Conservation (phyloP, 1,140 invertebrate species). For the Solen grandis region DNA sequence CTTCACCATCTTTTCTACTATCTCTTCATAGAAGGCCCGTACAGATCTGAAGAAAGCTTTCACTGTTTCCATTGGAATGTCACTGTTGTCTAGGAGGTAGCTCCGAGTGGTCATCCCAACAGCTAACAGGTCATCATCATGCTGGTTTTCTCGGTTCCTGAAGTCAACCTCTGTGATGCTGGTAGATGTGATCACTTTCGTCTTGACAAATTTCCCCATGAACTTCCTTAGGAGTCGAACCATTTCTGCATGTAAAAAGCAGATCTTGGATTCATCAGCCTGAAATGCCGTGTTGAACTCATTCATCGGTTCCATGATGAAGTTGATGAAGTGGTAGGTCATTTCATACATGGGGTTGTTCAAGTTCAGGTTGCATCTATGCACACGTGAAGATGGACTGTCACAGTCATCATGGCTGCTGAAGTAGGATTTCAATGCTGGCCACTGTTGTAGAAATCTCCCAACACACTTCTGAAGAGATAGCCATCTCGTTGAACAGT, state of each 20-base stretch:
- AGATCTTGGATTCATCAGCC: conserved; percentile 21
- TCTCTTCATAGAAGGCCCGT: too few relatives aligned
- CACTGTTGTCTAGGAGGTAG: neutral
- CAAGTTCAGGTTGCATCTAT: neutral
- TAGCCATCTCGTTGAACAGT: conserved; percentile 57
- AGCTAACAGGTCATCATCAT: conserved; percentile 10
- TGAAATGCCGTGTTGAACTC: conserved; percentile 49
- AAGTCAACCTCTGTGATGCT: conserved; percentile 2
- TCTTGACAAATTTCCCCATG: too few relatives aligned
- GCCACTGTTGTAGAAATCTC: conserved; percentile 47
- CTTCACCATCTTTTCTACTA: conserved; percentile 21
- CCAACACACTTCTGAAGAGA: conserved; percentile 43
- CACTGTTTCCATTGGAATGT: neutral
- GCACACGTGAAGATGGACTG: conserved; percentile 43
- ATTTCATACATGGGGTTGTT: neutral
- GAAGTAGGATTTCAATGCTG: too few relatives aligned
- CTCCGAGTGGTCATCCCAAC: conserved; percentile 23
- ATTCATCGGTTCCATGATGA: conserved; percentile 33
- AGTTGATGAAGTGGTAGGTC: conserved; percentile 22
- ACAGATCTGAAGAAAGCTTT: conserved; percentile 29
- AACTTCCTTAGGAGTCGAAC: too few relatives aligned
- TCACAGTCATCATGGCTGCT: too few relatives aligned
- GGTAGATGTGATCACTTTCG: neutral
- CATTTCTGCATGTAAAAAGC: neutral
- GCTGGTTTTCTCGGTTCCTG: conserved; percentile 19